These are phyloP conservation scores for Harpagoxenus sublaevis DNA, from an alignment of 2,888 invertebrate species.

Conservation along the genomic window DNA sequence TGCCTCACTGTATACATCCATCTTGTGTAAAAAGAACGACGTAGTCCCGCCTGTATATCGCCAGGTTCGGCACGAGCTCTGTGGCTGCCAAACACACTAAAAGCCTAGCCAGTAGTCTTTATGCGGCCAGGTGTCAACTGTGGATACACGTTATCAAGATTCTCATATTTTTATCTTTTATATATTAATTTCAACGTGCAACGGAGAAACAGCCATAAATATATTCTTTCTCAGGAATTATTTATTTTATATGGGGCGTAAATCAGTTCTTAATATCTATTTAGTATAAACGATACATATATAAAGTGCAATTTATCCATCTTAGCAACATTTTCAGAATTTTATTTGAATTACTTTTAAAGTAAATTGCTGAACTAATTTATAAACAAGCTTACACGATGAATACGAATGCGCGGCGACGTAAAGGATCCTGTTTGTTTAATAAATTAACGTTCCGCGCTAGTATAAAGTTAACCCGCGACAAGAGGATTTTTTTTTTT, in stretches of 20 bases:
- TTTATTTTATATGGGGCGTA: background rate
- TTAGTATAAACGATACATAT: background rate
- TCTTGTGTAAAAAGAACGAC: conserved; percentile 52
- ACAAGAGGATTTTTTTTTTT: conserved; percentile 20
- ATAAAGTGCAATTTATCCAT: background rate
- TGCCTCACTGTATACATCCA: conserved; percentile 33
- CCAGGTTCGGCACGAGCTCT: conserved; percentile 57
- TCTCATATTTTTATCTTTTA: background rate
- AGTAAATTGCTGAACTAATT: background rate
- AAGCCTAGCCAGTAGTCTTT: conserved; percentile 57
- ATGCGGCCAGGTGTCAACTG: conserved; percentile 52
- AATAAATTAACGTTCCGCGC: conserved; percentile 22
- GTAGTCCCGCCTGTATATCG: conserved; percentile 52
- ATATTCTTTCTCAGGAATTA: background rate
- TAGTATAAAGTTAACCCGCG: conserved; percentile 33
- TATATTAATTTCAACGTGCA: background rate
- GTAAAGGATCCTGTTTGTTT: conserved; percentile 18
- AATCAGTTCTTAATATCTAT: background rate
- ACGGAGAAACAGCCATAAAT: background rate
- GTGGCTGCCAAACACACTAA: conserved; percentile 55
- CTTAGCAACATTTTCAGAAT: background rate
- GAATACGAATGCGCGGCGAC: conserved; percentile 11
- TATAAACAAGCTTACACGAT: background rate
- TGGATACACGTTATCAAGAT: conserved; percentile 41
- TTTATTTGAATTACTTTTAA: conserved; percentile 2